These are phyloP conservation scores for Laticauda laticaudata DNA, from an alignment of 2,113 vertebrate species.

Conservation along the genomic window DNA sequence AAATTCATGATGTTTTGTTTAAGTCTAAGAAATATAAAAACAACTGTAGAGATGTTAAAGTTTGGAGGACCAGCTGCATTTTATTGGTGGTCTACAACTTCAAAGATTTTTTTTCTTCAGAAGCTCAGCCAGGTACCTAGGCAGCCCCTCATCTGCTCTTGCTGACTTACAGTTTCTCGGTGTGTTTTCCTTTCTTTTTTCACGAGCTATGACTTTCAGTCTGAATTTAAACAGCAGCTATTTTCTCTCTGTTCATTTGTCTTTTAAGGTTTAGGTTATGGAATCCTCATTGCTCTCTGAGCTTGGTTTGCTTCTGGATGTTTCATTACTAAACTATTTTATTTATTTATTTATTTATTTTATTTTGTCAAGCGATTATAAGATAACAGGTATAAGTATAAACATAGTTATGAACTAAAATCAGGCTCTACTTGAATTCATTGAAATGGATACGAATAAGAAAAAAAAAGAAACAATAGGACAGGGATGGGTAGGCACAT, in stretches of 20 bases:
- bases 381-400: too few relatives aligned
- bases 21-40: constrained; percentile 45
- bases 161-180: constrained; percentile 70
- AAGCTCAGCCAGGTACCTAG: constrained; percentile 63
- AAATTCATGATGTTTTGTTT: constrained; percentile 33
- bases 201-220: constrained; percentile 36
- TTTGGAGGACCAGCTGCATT: constrained; percentile 70
- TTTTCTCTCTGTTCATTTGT: background rate
- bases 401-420: too few relatives aligned
- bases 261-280: constrained; percentile 46
- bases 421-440: too few relatives aligned
- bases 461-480: too few relatives aligned
- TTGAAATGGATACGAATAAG: too few relatives aligned
- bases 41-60: constrained; percentile 38
- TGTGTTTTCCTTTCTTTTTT: constrained; percentile 56
- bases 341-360: too few relatives aligned
- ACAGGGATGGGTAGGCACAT: too few relatives aligned
- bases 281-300: background rate
- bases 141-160: constrained; percentile 52
- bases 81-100: constrained; percentile 77
- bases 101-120: constrained; percentile 72
- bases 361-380: too few relatives aligned
- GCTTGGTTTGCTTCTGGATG: background rate
- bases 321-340: background rate
- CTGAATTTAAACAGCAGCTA: constrained; percentile 23